phyloP scores from a whole-genome alignment of 53 echinoderm and acorn worm species.

The Echinometra lucunter region DNA sequence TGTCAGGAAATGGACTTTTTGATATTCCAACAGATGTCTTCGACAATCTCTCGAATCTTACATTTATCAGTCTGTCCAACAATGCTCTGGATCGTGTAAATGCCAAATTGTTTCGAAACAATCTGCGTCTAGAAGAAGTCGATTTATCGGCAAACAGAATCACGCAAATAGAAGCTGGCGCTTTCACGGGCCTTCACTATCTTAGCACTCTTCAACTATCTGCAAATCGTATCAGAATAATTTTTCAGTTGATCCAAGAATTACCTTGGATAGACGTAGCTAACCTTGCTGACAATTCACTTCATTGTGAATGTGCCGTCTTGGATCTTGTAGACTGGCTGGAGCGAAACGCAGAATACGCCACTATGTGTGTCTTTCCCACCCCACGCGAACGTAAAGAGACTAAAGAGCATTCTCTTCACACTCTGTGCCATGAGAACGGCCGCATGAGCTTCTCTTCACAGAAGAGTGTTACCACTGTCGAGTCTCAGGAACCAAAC shows the following conservation, averaged over 20 bases:
- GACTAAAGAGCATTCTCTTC: not conserved
- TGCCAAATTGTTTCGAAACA: not conserved
- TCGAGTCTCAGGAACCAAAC: not conserved
- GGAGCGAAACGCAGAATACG: not conserved
- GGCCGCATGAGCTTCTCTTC: not conserved
- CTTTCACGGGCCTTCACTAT: not conserved
- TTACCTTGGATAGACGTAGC: not conserved
- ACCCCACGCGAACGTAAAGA: not conserved
- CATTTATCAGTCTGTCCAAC: not conserved
- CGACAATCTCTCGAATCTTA: not conserved
- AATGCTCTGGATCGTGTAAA: not conserved
- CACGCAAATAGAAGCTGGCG: not conserved
- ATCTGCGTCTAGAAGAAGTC: not conserved
- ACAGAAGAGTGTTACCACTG: not conserved
- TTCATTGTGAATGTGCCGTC: not conserved
- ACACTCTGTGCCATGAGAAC: not conserved
- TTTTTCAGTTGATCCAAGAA: not conserved
- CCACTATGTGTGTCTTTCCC: not conserved
- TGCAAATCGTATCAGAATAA: not conserved
- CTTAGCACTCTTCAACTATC: not conserved
- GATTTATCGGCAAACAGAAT: not conserved
- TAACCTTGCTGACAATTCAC: constrained; percentile 5
- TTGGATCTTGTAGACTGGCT: not conserved
- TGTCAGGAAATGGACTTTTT: not conserved
- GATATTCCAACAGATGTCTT: not conserved